Percentiles rank a stretch among this genome's conserved stretches.
phyloP scores from a whole-genome alignment of 2,797 vertebrate genomes.

The Parambassis ranga region DNA sequence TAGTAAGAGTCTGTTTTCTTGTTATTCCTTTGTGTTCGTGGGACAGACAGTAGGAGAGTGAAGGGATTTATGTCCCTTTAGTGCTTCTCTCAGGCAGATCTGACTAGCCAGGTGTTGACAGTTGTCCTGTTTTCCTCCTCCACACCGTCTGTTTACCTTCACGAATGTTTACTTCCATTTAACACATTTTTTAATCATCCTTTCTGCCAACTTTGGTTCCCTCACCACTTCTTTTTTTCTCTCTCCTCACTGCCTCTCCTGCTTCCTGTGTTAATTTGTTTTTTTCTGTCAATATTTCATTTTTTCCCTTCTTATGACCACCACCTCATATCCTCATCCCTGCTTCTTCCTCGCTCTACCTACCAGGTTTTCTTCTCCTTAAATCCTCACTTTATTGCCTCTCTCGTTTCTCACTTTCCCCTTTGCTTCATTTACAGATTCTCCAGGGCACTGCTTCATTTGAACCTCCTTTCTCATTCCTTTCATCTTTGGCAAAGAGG shows the following conservation, averaged over 20 bases:
- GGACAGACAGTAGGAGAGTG: neutral
- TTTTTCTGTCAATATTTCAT: neutral
- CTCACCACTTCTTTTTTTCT: neutral
- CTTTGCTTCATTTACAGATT: slow-evolving; percentile 1
- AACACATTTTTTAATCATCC: neutral
- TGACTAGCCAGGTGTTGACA: slow-evolving; percentile 18
- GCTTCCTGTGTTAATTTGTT: neutral
- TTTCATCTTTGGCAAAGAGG: slow-evolving; percentile 25
- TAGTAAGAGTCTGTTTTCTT: neutral
- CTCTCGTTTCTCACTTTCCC: neutral
- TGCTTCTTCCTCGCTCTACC: neutral
- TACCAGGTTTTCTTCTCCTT: neutral
- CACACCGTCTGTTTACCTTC: neutral
- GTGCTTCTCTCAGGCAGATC: slow-evolving; percentile 21
- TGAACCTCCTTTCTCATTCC: neutral
- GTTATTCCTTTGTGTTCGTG: neutral
- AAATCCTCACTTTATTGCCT: neutral
- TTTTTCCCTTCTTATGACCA: neutral
- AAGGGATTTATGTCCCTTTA: slow-evolving; percentile 13
- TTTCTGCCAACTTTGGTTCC: neutral
- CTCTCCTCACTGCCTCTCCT: neutral
- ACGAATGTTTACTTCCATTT: neutral
- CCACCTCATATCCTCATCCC: neutral
- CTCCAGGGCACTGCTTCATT: neutral
- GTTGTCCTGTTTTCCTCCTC: slow-evolving; percentile 7